Conservation (phyloP, 92 coral and sea anemone genomes). For the Actinostola sp. region DNA sequence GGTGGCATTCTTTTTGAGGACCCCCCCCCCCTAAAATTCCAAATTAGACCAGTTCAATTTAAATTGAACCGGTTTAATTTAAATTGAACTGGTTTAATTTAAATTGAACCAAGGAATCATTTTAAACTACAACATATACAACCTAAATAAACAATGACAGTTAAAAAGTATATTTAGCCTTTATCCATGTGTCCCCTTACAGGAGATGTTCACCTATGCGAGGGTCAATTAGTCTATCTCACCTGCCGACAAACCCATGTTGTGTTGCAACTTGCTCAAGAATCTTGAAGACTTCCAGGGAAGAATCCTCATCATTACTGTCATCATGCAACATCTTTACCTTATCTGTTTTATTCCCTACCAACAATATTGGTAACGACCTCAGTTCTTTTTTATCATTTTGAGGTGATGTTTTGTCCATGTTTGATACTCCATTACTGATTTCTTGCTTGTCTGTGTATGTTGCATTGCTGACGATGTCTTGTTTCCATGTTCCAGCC, state of each 20-base stretch:
- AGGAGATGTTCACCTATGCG: too few species aligned
- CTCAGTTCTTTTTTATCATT: constrained; percentile 35
- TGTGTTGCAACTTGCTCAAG: constrained; percentile 86
- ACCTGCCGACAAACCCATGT: constrained; percentile 98
- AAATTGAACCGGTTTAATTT: too few species aligned
- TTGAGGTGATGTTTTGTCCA: constrained; percentile 1
- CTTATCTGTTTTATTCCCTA: constrained; percentile 96
- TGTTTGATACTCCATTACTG: constrained; percentile 5
- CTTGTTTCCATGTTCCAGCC: constrained; percentile 99
- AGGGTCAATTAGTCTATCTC: too few species aligned
- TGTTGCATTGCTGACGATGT: constrained; percentile 89
- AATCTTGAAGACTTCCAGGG: constrained; percentile 40
- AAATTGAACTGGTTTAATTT: too few species aligned
- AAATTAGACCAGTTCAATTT: too few species aligned
- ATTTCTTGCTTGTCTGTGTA: constrained; percentile 64
- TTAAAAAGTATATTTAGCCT: too few species aligned
- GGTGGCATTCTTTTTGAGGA: too few species aligned
- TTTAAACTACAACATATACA: too few species aligned
- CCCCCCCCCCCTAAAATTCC: too few species aligned
- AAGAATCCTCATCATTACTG: constrained; percentile 42
- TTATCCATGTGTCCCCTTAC: too few species aligned
- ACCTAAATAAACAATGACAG: too few species aligned
- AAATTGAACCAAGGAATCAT: too few species aligned
- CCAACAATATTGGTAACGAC: constrained; percentile 78
- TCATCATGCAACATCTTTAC: constrained; percentile 67